phyloP scores from a whole-genome alignment of 2,888 invertebrate species.

The Dicyrtomina minuta region DNA sequence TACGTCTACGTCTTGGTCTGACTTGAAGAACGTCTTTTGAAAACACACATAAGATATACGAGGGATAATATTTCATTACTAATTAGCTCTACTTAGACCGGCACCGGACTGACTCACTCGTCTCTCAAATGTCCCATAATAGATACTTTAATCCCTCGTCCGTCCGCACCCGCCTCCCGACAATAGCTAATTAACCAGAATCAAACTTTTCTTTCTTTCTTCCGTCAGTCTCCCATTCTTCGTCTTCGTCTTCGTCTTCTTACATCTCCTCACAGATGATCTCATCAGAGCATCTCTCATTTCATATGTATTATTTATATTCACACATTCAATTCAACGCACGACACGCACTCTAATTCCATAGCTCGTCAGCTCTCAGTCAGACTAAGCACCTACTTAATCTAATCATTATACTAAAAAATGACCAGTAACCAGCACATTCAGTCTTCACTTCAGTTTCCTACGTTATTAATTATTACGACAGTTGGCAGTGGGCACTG shows the following conservation, averaged over 20 bases:
- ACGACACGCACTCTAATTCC: no score
- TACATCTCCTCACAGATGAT: background rate
- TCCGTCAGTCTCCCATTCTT: background rate
- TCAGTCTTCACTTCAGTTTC: no score
- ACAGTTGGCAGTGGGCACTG: no score
- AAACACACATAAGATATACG: no score
- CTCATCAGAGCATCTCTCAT: no score
- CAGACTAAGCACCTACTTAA: background rate
- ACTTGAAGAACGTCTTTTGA: no score
- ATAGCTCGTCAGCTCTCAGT: no score
- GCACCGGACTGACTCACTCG: no score
- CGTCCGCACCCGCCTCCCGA: background rate
- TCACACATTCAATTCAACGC: background rate
- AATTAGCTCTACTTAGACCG: slow-evolving; percentile 28
- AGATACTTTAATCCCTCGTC: slow-evolving; percentile 3
- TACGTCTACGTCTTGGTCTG: no score
- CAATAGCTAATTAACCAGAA: background rate
- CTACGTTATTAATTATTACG: no score
- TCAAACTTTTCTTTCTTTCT: background rate
- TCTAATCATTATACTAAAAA: no score
- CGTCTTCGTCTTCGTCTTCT: background rate
- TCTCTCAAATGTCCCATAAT: slow-evolving; percentile 8
- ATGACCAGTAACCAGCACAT: no score
- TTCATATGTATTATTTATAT: background rate
- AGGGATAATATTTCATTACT: slow-evolving; percentile 33